Evolutionary conservation across 2,113 vertebrate genomes (phyloP).

Genomic region (Callionymus lyra): DNA sequence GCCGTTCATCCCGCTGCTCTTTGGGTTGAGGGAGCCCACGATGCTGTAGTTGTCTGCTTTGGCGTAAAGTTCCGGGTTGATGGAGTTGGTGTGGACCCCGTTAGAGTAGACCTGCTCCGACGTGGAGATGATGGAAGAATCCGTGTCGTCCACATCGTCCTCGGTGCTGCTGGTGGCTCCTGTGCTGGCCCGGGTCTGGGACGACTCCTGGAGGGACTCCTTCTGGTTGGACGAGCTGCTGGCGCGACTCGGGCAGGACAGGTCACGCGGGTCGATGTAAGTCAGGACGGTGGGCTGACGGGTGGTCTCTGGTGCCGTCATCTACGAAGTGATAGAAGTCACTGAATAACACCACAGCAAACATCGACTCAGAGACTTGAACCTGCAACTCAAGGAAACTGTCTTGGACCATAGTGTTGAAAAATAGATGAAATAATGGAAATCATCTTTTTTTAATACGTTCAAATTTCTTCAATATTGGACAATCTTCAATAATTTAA

Average conservation of each 20-base stretch:
- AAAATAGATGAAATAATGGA: no score
- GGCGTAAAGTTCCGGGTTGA: constrained; percentile 12
- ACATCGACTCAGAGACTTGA: no score
- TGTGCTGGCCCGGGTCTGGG: constrained; percentile 46
- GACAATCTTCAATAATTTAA: no score
- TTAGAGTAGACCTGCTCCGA: constrained; percentile 39
- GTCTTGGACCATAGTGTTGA: no score
- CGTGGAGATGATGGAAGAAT: constrained; percentile 44
- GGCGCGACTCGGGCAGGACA: constrained; percentile 35
- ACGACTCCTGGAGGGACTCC: constrained; percentile 32
- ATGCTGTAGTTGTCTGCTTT: constrained; percentile 52
- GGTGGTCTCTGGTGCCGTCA: constrained; percentile 9
- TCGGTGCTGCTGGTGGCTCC: constrained; percentile 40
- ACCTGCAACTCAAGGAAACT: no score
- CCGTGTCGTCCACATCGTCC: constrained; percentile 51
- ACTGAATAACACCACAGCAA: no score
- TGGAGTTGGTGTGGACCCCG: constrained; percentile 1
- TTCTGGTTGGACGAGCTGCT: constrained; percentile 44
- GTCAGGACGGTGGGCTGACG: constrained; percentile 2
- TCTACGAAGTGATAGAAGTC: constrained; percentile 16
- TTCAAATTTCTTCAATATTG: no score
- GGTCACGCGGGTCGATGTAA: constrained; percentile 27
- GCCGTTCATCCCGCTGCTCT: constrained; percentile 39
- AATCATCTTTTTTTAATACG: no score
- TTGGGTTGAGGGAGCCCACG: constrained; percentile 51